phyloP scores from a whole-genome alignment of 2,888 invertebrate genomes.

The Rhagium mordax region DNA sequence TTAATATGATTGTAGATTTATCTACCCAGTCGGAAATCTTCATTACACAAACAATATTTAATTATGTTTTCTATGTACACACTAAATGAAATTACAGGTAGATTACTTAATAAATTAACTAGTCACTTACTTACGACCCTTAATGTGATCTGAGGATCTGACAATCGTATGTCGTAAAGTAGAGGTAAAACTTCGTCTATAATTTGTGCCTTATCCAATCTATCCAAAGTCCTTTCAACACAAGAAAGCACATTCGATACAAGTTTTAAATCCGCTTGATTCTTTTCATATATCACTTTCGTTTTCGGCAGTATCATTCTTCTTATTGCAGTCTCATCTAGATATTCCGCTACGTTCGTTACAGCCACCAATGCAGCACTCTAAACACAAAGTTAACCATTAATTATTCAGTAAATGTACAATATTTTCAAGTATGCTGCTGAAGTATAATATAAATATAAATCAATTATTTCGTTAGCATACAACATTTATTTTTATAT shows the following conservation, averaged over 20 bases:
- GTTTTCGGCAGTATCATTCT: slow-evolving; percentile 88
- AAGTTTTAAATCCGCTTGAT: slow-evolving; percentile 85
- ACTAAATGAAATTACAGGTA: too few relatives aligned
- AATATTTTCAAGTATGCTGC: too few relatives aligned
- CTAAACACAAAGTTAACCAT: slow-evolving; percentile 69
- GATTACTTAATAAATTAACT: slow-evolving; percentile 5
- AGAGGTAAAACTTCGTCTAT: slow-evolving; percentile 93
- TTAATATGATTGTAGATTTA: neutral
- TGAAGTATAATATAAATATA: too few relatives aligned
- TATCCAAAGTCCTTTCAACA: slow-evolving; percentile 85
- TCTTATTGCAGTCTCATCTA: slow-evolving; percentile 87
- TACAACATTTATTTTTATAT: too few relatives aligned
- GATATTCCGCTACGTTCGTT: slow-evolving; percentile 86
- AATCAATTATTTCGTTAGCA: too few relatives aligned
- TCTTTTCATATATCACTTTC: slow-evolving; percentile 85
- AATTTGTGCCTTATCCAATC: slow-evolving; percentile 89
- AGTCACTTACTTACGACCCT: slow-evolving; percentile 92
- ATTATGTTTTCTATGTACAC: too few relatives aligned
- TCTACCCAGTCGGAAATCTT: too few relatives aligned
- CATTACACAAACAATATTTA: too few relatives aligned
- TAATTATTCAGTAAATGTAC: too few relatives aligned
- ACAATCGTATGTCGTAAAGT: slow-evolving; percentile 87
- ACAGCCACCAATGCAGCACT: slow-evolving; percentile 92
- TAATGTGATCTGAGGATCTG: slow-evolving; percentile 90
- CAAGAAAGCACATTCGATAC: slow-evolving; percentile 85